These are phyloP conservation scores for Caenorhabditis japonica DNA, from an alignment of 2,888 invertebrate species.

Conservation along the genomic window DNA sequence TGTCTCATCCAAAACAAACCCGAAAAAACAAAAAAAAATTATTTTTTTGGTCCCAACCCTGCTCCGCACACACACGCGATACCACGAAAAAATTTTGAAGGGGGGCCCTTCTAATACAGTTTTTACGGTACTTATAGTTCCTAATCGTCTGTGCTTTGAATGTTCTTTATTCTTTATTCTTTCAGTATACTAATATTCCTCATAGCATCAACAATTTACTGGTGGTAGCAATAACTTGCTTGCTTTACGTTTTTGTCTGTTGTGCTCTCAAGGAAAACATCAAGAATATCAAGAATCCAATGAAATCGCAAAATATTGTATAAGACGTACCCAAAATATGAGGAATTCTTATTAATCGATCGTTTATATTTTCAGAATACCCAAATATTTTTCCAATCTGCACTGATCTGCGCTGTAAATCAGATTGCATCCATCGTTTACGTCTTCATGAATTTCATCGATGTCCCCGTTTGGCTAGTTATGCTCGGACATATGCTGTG, in stretches of 20 bases:
- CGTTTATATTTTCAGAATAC: slow-evolving; percentile 32
- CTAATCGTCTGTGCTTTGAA: too few relatives aligned
- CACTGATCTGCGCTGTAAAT: slow-evolving; percentile 42
- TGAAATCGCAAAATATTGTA: slow-evolving; percentile 18
- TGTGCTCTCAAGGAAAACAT: slow-evolving; percentile 33
- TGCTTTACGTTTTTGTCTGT: slow-evolving; percentile 33
- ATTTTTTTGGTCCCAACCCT: too few relatives aligned
- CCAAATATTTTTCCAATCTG: slow-evolving; percentile 52
- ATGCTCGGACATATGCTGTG: slow-evolving; percentile 44
- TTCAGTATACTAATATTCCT: slow-evolving; percentile 45
- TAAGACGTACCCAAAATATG: too few relatives aligned
- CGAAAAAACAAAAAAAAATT: too few relatives aligned
- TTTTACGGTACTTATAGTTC: too few relatives aligned
- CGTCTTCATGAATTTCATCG: slow-evolving; percentile 52
- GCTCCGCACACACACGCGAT: too few relatives aligned
- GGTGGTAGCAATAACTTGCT: slow-evolving; percentile 41
- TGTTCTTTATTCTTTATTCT: too few relatives aligned
- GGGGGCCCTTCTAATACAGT: too few relatives aligned
- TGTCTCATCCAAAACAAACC: too few relatives aligned
- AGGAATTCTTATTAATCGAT: too few relatives aligned
- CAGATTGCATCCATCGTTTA: slow-evolving; percentile 46
- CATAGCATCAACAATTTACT: slow-evolving; percentile 45
- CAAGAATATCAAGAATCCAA: slow-evolving; percentile 9
- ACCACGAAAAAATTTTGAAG: too few relatives aligned
- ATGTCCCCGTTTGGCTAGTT: slow-evolving; percentile 32